Evolutionary conservation across 1,140 invertebrate genomes (phyloP).

Genomic region (Macrostomum lignano): DNA sequence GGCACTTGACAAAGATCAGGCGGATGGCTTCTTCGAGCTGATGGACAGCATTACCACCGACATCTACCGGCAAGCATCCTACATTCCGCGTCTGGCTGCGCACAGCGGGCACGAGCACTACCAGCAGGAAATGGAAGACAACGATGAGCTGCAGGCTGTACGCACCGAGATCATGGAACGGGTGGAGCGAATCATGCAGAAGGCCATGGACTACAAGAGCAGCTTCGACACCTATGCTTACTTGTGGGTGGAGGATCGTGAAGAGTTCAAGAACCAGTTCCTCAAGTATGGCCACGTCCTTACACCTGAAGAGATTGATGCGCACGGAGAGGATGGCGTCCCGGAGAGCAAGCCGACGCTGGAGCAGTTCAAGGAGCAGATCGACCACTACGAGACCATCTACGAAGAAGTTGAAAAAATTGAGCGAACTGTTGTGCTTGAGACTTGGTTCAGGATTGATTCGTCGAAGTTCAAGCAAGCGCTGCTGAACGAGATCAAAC

Average conservation of each 20-base stretch:
- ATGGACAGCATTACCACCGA: slow-evolving; percentile 51
- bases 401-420: slow-evolving; percentile 37
- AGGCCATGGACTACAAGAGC: slow-evolving; percentile 24
- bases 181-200: slow-evolving; percentile 24
- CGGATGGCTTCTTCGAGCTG: slow-evolving; percentile 43
- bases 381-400: slow-evolving; percentile 59
- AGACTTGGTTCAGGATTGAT: slow-evolving; percentile 67
- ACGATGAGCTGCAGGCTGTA: slow-evolving; percentile 18
- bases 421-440: slow-evolving; percentile 39
- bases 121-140: slow-evolving; percentile 8
- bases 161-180: slow-evolving; percentile 25
- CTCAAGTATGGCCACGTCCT: slow-evolving; percentile 55
- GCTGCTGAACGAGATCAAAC: slow-evolving; percentile 33
- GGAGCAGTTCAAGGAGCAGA: slow-evolving; percentile 62
- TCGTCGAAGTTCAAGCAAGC: slow-evolving; percentile 31
- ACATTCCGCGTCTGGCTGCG: slow-evolving; percentile 37
- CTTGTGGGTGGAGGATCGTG: slow-evolving; percentile 61
- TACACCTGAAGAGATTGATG: slow-evolving; percentile 52
- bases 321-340: slow-evolving; percentile 31
- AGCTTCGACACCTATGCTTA: slow-evolving; percentile 34
- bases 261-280: slow-evolving; percentile 60
- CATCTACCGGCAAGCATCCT: slow-evolving; percentile 47
- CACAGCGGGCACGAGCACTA: slow-evolving; percentile 19
- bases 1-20: slow-evolving; percentile 44
- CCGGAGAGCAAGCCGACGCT: slow-evolving; percentile 42